A percentile compares a stretch with the other conserved stretches of the same genome.
Conservation (phyloP, 1,140 invertebrate species). For the Drosophila melanogaster region DNA sequence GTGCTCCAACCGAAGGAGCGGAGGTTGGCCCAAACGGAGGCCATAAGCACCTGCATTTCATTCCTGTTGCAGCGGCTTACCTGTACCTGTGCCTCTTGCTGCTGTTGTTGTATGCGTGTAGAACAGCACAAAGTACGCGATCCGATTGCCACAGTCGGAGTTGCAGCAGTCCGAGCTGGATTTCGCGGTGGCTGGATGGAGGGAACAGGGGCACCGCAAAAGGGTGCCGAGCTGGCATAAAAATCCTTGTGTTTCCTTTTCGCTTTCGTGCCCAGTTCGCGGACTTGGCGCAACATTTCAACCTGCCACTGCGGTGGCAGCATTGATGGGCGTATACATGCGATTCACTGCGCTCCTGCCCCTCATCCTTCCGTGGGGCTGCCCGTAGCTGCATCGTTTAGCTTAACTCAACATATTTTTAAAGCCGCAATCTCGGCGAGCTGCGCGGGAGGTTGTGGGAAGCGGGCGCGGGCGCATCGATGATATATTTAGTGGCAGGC, state of each 20-base stretch:
- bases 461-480: conserved; percentile 63
- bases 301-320: conserved; percentile 81
- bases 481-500: conserved; percentile 82
- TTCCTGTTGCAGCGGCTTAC: conserved; percentile 17
- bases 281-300: conserved; percentile 75
- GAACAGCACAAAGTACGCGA: conserved; percentile 82
- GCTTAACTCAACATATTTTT: conserved; percentile 82
- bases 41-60: conserved; percentile 74
- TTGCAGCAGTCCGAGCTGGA: conserved; percentile 16
- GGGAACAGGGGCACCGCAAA: conserved; percentile 26
- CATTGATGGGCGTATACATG: conserved; percentile 83
- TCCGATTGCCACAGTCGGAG: conserved; percentile 74
- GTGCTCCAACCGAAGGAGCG: conserved; percentile 29
- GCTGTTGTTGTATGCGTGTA: conserved; percentile 79
- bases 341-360: conserved; percentile 74
- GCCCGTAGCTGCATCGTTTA: conserved; percentile 67
- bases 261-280: conserved; percentile 73
- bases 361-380: conserved; percentile 40
- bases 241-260: conserved; percentile 67
- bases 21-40: conserved; percentile 34
- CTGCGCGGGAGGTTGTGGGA: not conserved
- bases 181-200: not conserved
- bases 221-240: conserved; percentile 64
- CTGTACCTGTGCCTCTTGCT: conserved; percentile 11
- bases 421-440: conserved; percentile 56